phyloP scores from a whole-genome alignment of 2,113 vertebrate species.

The Smithornis capensis region DNA sequence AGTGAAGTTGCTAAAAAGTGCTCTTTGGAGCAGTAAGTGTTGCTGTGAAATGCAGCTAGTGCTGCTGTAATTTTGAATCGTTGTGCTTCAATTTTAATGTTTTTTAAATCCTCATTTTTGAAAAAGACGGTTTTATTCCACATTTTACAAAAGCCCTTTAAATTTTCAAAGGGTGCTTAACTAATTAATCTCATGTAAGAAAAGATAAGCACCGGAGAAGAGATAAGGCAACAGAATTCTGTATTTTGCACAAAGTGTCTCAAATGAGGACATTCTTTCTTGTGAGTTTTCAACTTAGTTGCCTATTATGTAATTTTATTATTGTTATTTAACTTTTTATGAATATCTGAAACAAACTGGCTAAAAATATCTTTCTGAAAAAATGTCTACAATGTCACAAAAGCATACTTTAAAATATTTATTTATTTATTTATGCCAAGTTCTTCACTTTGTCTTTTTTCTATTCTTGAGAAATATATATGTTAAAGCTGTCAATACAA shows the following conservation, averaged over 20 bases:
- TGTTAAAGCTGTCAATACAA: neutral
- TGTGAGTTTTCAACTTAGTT: neutral
- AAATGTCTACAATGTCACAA: neutral
- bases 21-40: neutral
- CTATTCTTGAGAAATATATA: neutral
- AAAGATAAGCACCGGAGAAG: neutral
- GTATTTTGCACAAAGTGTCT: neutral
- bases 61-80: neutral
- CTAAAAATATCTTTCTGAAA: neutral
- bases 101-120: neutral
- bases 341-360: neutral
- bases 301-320: neutral
- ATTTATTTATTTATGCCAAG: neutral
- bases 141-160: neutral
- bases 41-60: neutral
- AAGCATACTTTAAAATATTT: neutral
- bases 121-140: neutral
- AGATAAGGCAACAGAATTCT: neutral
- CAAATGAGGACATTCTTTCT: neutral
- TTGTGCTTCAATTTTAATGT: neutral
- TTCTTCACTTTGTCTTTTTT: neutral
- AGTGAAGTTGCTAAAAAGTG: neutral
- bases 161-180: neutral
- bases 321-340: neutral
- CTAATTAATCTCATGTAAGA: neutral